These are phyloP conservation scores for Himalopsyche kuldschensis DNA, from an alignment of 2,888 invertebrate species.

Conservation along the genomic window DNA sequence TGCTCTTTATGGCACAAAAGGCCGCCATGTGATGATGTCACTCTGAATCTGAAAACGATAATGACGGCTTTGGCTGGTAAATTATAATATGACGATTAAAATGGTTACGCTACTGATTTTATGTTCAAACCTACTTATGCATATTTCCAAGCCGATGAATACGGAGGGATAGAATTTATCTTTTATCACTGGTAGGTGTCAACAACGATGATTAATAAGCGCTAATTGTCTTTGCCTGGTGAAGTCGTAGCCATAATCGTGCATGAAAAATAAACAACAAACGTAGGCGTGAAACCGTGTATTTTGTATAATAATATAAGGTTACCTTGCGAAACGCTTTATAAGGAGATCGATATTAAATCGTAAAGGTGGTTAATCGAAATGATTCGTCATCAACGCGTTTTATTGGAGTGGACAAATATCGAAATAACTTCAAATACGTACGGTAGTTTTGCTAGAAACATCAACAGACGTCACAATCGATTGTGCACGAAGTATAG, in stretches of 20 bases:
- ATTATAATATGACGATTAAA: neutral
- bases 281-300: neutral
- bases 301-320: neutral
- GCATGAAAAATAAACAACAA: neutral
- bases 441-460: too few species aligned
- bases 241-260: neutral
- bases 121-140: neutral
- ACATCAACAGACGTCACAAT: too few species aligned
- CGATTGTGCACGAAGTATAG: too few species aligned
- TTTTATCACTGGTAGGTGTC: neutral
- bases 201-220: neutral
- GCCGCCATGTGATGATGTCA: neutral
- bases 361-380: neutral
- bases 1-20: too few species aligned
- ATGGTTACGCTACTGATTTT: neutral
- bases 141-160: neutral
- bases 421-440: neutral
- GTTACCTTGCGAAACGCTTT: neutral
- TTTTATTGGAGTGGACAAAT: neutral
- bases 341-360: neutral
- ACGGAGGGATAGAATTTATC: neutral
- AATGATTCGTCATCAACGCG: neutral
- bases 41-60: neutral
- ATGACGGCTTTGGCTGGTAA: neutral
- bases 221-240: neutral